Evolutionary conservation across 2,113 vertebrate genomes (phyloP), one percentile per base, ranked within the genome.

Genomic region (Andinoacara biseriatus): DNA sequence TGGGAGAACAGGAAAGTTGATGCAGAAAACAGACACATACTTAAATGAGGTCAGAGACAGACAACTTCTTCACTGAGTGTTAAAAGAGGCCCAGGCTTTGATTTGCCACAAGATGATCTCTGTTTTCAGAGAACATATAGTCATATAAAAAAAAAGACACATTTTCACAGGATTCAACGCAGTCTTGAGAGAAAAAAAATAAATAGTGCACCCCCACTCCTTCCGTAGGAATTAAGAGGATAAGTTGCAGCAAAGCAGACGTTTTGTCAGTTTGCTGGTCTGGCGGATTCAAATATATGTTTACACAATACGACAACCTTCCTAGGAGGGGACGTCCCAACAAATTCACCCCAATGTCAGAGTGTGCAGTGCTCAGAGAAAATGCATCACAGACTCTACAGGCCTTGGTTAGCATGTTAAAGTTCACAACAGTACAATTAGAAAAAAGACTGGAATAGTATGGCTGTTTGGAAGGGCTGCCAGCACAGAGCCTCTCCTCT

Each of bases 261-360:
- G 1, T 33, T 33, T 7, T 33, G 33, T 33, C 33, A 33, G 33
- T 33, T 33, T 33, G 33, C 33, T 33, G 33, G 33, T 33, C 33
- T 33, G 33, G 33, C 6, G 5, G 5, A 33, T 33, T 33, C 33
- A 33, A 33, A 33, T 33, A 6, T 33, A 6, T 33, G 33, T 33
- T 33, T 33, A 7, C 33, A 33, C 33, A 33, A 33, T 33, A 33
- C 33, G 6, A 33, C 33, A 33, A 33, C 33, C 33, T 33, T 33
- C 33, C 33, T 6, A 7, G 33, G 14, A 67, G 40, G 24, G 5
- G 40, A 67, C 17, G 15, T 7, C 3, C 40, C 1, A 46, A 0
- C 0, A 67, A 46, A 67, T 67, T 46, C 40, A 46, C 40, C 0
- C 0, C 0, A 7, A 46, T 22, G 63, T 67, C 63, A 67, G 38